Conservation (phyloP, 2,888 invertebrate genomes). For the Pimpla rufipes region DNA sequence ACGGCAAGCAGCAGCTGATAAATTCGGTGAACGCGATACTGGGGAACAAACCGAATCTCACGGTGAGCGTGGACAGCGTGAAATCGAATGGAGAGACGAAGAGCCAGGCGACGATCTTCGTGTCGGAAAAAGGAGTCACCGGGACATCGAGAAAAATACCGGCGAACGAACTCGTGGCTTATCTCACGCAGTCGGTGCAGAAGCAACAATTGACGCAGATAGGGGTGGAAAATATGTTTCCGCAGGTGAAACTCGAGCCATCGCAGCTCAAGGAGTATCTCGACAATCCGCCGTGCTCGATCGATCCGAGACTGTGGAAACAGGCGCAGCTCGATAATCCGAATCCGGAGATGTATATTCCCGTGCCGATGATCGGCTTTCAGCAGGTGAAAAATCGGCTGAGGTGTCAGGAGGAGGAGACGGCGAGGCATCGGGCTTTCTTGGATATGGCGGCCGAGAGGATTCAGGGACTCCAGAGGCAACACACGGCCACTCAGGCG, state of each 20-base stretch:
- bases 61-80: slow-evolving; percentile 91
- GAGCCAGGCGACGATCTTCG: slow-evolving; percentile 90
- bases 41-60: slow-evolving; percentile 94
- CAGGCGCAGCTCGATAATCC: slow-evolving; percentile 99
- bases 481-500: slow-evolving; percentile 93
- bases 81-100: slow-evolving; percentile 93
- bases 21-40: slow-evolving; percentile 90
- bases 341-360: slow-evolving; percentile 94
- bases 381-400: slow-evolving; percentile 92
- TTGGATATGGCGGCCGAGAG: slow-evolving; percentile 92
- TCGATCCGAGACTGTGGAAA: slow-evolving; percentile 97
- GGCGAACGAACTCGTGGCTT: slow-evolving; percentile 90
- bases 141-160: slow-evolving; percentile 90
- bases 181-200: slow-evolving; percentile 90
- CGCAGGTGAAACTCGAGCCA: slow-evolving; percentile 92
- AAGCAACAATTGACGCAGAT: slow-evolving; percentile 91
- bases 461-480: slow-evolving; percentile 92
- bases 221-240: slow-evolving; percentile 90
- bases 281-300: slow-evolving; percentile 95
- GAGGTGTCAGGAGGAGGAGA: slow-evolving; percentile 94
- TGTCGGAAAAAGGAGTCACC: slow-evolving; percentile 90
- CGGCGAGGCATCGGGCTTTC: slow-evolving; percentile 92
- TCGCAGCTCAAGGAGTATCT: slow-evolving; percentile 95
- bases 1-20: slow-evolving; percentile 85
- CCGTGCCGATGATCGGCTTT: slow-evolving; percentile 97